phyloP scores from a whole-genome alignment of 2,797 vertebrate genomes.

The Cephalopachus bancanus region DNA sequence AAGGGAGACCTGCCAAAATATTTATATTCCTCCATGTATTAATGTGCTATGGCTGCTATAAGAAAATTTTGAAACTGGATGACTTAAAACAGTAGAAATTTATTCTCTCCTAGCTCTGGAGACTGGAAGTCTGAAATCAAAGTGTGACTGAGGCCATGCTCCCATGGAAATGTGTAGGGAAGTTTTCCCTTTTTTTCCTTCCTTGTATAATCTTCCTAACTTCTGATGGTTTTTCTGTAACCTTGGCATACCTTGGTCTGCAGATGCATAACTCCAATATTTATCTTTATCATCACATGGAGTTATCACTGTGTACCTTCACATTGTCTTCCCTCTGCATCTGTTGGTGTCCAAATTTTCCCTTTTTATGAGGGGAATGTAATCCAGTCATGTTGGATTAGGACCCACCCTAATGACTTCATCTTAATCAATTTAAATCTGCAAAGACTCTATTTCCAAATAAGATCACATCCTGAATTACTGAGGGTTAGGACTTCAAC shows the following conservation, averaged over 20 bases:
- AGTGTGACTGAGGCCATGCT: neutral
- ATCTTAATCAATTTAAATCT: neutral
- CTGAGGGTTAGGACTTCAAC: neutral
- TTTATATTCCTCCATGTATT: neutral
- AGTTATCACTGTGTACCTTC: neutral
- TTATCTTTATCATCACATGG: neutral
- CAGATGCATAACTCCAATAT: neutral
- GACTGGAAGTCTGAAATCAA: neutral
- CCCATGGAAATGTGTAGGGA: neutral
- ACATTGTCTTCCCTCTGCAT: neutral
- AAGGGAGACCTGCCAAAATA: neutral
- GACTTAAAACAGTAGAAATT: neutral
- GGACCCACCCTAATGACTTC: neutral
- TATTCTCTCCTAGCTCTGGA: accelerated
- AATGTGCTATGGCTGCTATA: neutral
- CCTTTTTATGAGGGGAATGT: neutral
- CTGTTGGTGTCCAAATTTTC: neutral
- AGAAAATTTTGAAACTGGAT: neutral
- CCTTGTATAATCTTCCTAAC: neutral
- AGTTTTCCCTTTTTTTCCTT: neutral
- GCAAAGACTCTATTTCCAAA: neutral
- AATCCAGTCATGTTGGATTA: neutral
- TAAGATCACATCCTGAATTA: neutral
- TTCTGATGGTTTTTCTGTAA: neutral
- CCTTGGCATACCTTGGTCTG: neutral